A percentile compares a stretch with the other conserved stretches of the same genome.
Conservation (phyloP, 2,797 vertebrate genomes). For the Anabacerthia variegaticeps region DNA sequence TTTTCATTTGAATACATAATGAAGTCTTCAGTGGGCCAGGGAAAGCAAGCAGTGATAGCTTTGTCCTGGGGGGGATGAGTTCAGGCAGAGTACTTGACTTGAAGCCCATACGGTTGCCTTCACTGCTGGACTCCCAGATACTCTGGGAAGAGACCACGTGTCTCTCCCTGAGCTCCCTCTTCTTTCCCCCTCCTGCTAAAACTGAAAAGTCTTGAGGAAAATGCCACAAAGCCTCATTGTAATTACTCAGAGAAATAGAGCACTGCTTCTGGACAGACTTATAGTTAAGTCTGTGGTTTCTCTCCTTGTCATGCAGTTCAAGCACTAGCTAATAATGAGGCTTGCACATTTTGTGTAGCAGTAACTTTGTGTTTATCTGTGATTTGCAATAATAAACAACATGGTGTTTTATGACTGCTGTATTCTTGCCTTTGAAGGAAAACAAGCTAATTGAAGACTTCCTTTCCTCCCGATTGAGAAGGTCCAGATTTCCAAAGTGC, state of each 20-base stretch:
- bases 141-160: not conserved
- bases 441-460: not conserved
- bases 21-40: not conserved
- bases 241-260: not conserved
- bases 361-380: not conserved
- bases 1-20: not conserved
- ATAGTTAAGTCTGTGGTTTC: not conserved
- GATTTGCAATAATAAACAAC: not conserved
- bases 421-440: not conserved
- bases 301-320: not conserved
- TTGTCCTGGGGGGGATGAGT: not conserved
- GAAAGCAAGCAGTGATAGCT: not conserved
- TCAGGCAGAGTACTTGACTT: not conserved
- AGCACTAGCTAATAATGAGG: not conserved
- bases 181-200: not conserved
- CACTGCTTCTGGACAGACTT: not conserved
- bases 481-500: not conserved
- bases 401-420: not conserved
- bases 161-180: not conserved
- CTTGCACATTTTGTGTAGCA: not conserved
- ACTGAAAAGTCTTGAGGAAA: not conserved
- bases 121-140: not conserved
- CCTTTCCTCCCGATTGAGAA: not conserved
- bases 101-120: constrained; percentile 1
- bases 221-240: not conserved